Base-by-base conservation (phyloP, 53 echinoderm and acorn worm species). In the Crossaster papposus region DNA sequence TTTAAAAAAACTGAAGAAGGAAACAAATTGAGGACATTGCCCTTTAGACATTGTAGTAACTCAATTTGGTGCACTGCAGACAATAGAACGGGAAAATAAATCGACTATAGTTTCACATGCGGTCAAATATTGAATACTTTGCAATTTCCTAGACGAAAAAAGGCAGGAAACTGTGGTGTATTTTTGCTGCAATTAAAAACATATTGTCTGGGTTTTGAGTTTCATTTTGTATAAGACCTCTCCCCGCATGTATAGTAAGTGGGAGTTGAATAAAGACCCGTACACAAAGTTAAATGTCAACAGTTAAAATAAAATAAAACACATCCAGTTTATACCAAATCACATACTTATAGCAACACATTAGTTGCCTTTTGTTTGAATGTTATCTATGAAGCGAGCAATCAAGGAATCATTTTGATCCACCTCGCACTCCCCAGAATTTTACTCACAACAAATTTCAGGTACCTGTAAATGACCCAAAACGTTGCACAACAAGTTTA, bases 161-260 rank as follows among this genome's bases (percentile, higher is more conserved):
- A 68, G 68, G 28, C 68, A 68, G 68, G 68, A 68, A 26, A 68
- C 28, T 68, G 68, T 68, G 68, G 68, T 68, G n/a, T 23, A 68
- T 68, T 18, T 26, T 26, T 68, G 20, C n/a, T n/a, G 28, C 11
- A 28, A 20, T 23, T 11, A 26, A 1, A 4, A 20, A 2, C n/a
- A 68, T 4, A 68, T 2, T 5, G 22, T 68, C 68, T 26, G 24
- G n/a, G 44, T 44, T 44, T 44, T 44, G 44, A 44, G 68, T 68
- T 68, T 68, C 24, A 68, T 26, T n/a, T 68, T n/a, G 24, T 26
- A 68, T 58, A 18, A 58, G 58, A 58, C 22, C 17, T 58, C 12
- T 44, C 58, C 58, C 2, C 58, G 58, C 22, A 20, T 15, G 2
- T 58, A n/a, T n/a, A n/a, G n/a, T n/a, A 17, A 58, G 58, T 20